Conservation (phyloP, 2,797 vertebrate genomes). For the Hyperoplus lanceolatus region DNA sequence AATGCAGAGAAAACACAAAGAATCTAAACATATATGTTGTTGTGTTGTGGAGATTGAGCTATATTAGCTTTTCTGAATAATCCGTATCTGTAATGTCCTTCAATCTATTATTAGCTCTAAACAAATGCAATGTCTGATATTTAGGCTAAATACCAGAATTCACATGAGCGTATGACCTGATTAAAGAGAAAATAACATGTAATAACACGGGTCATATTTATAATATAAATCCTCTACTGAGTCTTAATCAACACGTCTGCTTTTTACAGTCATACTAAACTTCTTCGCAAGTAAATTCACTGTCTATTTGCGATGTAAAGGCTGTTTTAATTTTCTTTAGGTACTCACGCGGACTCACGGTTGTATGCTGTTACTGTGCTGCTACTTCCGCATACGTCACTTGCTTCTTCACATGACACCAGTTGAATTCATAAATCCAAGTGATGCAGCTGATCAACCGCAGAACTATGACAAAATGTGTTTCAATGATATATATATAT, state of each 20-base stretch:
- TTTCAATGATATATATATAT: too few relatives aligned
- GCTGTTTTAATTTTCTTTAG: neutral
- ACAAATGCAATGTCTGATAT: neutral
- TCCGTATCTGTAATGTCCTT: neutral
- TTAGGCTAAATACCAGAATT: accelerated
- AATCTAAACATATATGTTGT: too few relatives aligned
- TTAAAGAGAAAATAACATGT: too few relatives aligned
- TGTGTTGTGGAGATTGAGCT: too few relatives aligned
- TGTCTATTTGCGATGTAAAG: neutral
- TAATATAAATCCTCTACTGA: neutral
- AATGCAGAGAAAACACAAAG: neutral
- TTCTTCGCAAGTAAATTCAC: neutral
- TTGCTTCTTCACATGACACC: constrained; percentile 36
- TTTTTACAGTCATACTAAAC: neutral
- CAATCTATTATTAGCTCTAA: neutral
- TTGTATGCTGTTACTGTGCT: constrained; percentile 14
- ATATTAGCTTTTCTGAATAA: neutral
- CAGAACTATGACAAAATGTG: too few relatives aligned
- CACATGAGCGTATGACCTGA: neutral
- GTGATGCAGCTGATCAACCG: constrained; percentile 2
- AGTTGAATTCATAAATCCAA: neutral
- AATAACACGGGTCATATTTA: neutral
- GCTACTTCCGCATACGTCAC: constrained; percentile 73
- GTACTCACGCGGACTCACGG: constrained; percentile 48
- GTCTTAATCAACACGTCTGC: neutral